These are phyloP conservation scores for Drosophila orena DNA, from an alignment of 1,140 invertebrate genomes.

Conservation along the genomic window DNA sequence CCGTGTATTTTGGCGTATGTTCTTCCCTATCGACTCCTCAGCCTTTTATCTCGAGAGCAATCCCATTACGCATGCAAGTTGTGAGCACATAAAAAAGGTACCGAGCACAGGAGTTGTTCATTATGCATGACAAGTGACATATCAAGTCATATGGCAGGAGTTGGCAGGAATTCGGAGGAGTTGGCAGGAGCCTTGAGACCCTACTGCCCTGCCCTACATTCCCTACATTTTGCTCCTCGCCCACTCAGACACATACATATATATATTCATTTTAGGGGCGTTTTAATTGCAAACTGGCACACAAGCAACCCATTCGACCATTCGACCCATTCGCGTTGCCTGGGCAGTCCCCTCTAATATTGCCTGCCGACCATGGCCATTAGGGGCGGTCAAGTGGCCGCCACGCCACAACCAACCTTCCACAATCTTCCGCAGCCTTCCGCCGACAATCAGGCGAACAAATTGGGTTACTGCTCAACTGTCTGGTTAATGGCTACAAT, in stretches of 20 bases:
- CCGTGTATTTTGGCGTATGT: neutral
- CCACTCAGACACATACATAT: constrained; percentile 1
- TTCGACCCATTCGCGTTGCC: constrained; percentile 30
- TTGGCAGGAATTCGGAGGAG: constrained; percentile 34
- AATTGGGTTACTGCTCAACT: constrained; percentile 82
- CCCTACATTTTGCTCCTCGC: neutral
- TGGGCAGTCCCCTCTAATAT: constrained; percentile 30
- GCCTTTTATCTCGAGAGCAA: constrained; percentile 35
- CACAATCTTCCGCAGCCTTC: neutral
- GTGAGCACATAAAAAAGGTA: constrained; percentile 17
- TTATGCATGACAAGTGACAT: constrained; percentile 77
- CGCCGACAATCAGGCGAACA: constrained; percentile 71
- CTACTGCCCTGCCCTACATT: neutral
- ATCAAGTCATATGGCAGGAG: constrained; percentile 66
- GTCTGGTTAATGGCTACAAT: constrained; percentile 82
- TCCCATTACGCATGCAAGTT: constrained; percentile 61
- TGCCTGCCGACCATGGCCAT: constrained; percentile 47
- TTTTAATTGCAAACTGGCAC: constrained; percentile 77
- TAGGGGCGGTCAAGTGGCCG: constrained; percentile 61
- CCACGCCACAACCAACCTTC: neutral
- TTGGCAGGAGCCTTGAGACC: constrained; percentile 41
- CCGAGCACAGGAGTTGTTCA: constrained; percentile 30
- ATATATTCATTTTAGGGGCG: constrained; percentile 55
- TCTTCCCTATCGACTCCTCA: constrained; percentile 1
- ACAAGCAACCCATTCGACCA: constrained; percentile 45